These are phyloP conservation scores for Eunapius fragilis DNA, from an alignment of 37 sponge, comb jelly and placozoan genomes.

Conservation along the genomic window DNA sequence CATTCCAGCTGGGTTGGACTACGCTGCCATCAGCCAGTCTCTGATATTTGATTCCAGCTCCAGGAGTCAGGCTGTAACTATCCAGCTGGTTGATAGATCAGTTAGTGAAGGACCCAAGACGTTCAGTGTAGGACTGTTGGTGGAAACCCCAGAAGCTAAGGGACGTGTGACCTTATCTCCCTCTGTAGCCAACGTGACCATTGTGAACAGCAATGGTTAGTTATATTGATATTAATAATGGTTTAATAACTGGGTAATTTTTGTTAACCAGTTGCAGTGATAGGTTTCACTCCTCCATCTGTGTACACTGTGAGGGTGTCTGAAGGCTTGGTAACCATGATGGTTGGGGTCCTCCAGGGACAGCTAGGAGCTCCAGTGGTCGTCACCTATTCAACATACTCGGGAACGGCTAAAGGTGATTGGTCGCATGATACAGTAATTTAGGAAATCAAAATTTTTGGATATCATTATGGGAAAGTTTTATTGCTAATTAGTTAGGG, in stretches of 20 bases:
- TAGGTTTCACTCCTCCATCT: conserved; percentile 24
- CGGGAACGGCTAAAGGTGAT: conserved; percentile 13
- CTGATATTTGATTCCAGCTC: background rate
- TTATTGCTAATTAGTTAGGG: too few relatives aligned
- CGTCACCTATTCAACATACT: background rate
- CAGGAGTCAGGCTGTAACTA: background rate
- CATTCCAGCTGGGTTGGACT: background rate
- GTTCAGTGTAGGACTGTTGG: background rate
- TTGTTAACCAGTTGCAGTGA: background rate
- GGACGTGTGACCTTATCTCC: background rate
- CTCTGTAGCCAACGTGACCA: background rate
- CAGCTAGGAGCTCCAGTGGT: background rate
- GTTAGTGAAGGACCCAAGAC: background rate
- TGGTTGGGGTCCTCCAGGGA: conserved; percentile 9
- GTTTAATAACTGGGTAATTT: background rate
- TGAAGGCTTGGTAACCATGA: conserved; percentile 7
- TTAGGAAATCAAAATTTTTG: too few relatives aligned
- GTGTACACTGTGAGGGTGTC: conserved; percentile 17
- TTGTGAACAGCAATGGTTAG: background rate
- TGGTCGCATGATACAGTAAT: too few relatives aligned
- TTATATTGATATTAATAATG: background rate
- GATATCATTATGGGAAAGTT: too few relatives aligned
- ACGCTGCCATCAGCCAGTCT: background rate
- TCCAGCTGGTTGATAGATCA: background rate
- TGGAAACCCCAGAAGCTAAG: background rate